Evolutionary conservation across 1,140 invertebrate species (phyloP), one percentile per base, ranked within the genome.

Genomic region (Dufourea novaeangliae): DNA sequence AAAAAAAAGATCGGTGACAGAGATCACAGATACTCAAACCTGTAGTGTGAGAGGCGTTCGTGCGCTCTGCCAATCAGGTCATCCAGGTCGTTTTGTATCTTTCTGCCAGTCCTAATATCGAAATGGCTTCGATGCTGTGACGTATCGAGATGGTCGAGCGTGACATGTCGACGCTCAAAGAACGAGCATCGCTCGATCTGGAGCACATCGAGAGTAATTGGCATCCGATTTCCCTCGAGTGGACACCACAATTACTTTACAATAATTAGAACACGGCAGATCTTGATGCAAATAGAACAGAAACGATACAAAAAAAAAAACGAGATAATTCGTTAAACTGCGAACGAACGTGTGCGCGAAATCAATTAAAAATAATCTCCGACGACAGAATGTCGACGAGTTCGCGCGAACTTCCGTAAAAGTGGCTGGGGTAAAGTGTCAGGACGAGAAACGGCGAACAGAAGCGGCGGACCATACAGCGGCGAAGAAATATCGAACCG

Each of bases 71-170:
- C n/a, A 11, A 76, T 69, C 46, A 32, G 64, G 32, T 50, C 44
- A 76, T 59, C 32, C 39, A n/a, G 66, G 52, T 44, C 73, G 67
- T 67, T 57, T 57, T 8, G 17, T 69, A 29, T 50, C 32, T 25
- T 59, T 75, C 64, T 57, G 52, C n/a, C 39, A 17, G 29, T 59
- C 25, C 66, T 61, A 76, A 76, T 76, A 76, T 68, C 73, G 54
- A 69, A 69, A 76, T 76, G 66, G 64, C 32, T 14, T 27, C 52
- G n/a, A 20, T 17, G 29, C 10, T 37, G 14, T 34, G 25, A 62
- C 39, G 14, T 63, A 63, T 29, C 69, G 8, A 46, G 41, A 50
- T 5, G 41, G 27, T 50, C 27, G 63, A 7, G 4, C 41, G 22
- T 17, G 37, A 46, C 46, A 66, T 20, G 17, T 8, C 25, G 2